Percentiles rank a stretch among this genome's conserved stretches.
Evolutionary conservation across 2,888 invertebrate genomes (phyloP).

Genomic region (Miltochrista miniata): DNA sequence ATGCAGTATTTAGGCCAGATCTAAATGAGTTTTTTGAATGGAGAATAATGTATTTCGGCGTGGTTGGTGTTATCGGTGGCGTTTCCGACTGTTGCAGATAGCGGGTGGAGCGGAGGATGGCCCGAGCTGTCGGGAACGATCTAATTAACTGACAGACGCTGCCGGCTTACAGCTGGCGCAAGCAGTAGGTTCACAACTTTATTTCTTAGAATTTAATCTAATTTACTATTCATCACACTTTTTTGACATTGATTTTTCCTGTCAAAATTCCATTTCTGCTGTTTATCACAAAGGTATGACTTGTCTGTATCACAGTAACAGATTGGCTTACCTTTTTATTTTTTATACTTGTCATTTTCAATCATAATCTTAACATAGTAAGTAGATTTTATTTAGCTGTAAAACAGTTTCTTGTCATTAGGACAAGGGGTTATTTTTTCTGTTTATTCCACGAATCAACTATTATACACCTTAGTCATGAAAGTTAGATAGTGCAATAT

Average conservation of each 20-base stretch:
- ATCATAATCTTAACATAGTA: too few relatives aligned
- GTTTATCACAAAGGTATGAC: too few relatives aligned
- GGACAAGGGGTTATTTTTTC: too few relatives aligned
- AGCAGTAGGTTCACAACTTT: conserved; percentile 62
- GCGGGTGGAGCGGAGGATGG: conserved; percentile 77
- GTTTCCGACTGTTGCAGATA: conserved; percentile 82
- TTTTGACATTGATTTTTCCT: conserved; percentile 35
- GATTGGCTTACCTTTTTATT: too few relatives aligned
- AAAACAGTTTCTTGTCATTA: too few relatives aligned
- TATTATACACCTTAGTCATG: too few relatives aligned
- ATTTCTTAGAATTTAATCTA: conserved; percentile 6
- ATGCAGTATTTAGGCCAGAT: conserved; percentile 19
- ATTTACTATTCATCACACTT: conserved; percentile 13
- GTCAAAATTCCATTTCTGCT: conserved; percentile 3
- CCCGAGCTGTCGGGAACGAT: conserved; percentile 67
- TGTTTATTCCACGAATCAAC: too few relatives aligned
- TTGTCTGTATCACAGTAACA: too few relatives aligned
- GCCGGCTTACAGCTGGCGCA: conserved; percentile 80
- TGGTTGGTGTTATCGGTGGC: conserved; percentile 72
- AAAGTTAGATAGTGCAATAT: too few relatives aligned
- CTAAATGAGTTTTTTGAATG: conserved; percentile 27
- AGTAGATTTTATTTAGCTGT: too few relatives aligned
- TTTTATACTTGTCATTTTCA: not conserved
- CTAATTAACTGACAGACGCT: conserved; percentile 80
- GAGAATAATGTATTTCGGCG: conserved; percentile 46